Conservation (phyloP, 2,113 vertebrate genomes). For the Oncorhynchus mykiss region DNA sequence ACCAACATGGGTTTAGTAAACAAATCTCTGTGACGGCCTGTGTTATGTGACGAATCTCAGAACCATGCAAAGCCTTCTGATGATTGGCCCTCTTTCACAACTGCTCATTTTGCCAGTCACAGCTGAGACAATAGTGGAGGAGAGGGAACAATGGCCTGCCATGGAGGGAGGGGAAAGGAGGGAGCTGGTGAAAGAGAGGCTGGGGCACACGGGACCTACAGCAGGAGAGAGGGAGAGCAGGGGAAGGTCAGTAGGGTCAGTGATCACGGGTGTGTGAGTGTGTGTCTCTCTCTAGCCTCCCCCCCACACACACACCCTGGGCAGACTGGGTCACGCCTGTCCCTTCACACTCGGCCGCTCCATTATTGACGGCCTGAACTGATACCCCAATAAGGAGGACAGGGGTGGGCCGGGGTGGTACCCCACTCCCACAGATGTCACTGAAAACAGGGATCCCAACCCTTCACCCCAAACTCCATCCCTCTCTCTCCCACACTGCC, state of each 20-base stretch:
- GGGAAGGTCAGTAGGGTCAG: conserved; percentile 33
- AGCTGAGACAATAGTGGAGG: conserved; percentile 68
- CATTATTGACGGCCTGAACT: conserved; percentile 75
- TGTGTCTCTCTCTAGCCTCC: too few relatives aligned
- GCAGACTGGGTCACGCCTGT: conserved; percentile 72
- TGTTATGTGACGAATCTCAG: conserved; percentile 32
- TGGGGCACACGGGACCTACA: conserved; percentile 49
- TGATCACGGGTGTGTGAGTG: too few relatives aligned
- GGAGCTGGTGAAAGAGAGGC: conserved; percentile 28
- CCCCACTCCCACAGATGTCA: conserved; percentile 57
- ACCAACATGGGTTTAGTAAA: too few relatives aligned
- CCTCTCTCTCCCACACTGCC: conserved; percentile 21
- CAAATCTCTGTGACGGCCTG: neutral
- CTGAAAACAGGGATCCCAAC: conserved; percentile 34
- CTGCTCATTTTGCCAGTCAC: conserved; percentile 57
- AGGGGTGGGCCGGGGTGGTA: neutral
- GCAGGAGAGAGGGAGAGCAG: conserved; percentile 48
- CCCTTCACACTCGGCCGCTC: conserved; percentile 73
- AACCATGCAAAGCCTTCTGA: conserved; percentile 37
- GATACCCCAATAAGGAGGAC: conserved; percentile 69
- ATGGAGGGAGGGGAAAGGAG: conserved; percentile 40
- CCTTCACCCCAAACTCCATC: conserved; percentile 17
- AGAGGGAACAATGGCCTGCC: conserved; percentile 59
- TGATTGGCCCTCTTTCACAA: conserved; percentile 23
- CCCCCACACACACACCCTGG: conserved; percentile 18